These are phyloP conservation scores for Andrena chrysosceles DNA, from an alignment of 2,888 invertebrate genomes.

Conservation along the genomic window DNA sequence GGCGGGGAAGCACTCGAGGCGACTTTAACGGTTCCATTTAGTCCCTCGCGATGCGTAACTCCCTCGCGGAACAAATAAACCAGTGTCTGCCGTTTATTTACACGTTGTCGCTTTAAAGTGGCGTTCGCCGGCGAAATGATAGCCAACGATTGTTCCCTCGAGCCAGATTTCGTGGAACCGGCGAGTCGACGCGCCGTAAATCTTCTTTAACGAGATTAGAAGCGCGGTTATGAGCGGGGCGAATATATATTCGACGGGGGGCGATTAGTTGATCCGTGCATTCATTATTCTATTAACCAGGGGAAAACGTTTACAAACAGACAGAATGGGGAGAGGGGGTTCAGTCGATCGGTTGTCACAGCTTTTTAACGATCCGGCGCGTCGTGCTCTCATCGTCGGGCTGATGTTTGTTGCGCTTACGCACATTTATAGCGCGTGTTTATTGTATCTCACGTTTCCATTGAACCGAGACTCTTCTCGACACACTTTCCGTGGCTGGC, in stretches of 20 bases:
- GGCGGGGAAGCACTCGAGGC: conserved; percentile 4
- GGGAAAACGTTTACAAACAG: conserved; percentile 42
- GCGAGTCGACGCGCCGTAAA: conserved; percentile 50
- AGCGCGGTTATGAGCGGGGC: conserved; percentile 40
- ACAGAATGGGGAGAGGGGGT: neutral
- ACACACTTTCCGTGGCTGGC: no score
- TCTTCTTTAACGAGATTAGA: conserved; percentile 66
- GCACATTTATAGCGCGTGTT: no score
- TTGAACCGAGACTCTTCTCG: no score
- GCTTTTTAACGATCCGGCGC: neutral
- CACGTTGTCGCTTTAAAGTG: conserved; percentile 67
- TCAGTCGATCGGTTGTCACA: conserved; percentile 8
- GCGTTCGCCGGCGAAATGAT: conserved; percentile 76
- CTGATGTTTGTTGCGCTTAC: neutral
- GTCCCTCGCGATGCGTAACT: conserved; percentile 11
- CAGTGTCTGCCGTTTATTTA: conserved; percentile 76
- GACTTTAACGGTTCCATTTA: conserved; percentile 30
- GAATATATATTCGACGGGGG: conserved; percentile 25
- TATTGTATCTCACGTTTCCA: no score
- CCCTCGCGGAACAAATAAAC: conserved; percentile 55
- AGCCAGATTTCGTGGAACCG: conserved; percentile 67
- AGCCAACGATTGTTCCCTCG: conserved; percentile 73
- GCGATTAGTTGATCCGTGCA: conserved; percentile 44
- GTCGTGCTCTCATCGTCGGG: neutral
- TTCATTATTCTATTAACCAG: conserved; percentile 47